Percentiles rank a stretch among this genome's conserved stretches.
Evolutionary conservation across 2,888 invertebrate genomes (phyloP).

Genomic region (Odontomyia ornata): DNA sequence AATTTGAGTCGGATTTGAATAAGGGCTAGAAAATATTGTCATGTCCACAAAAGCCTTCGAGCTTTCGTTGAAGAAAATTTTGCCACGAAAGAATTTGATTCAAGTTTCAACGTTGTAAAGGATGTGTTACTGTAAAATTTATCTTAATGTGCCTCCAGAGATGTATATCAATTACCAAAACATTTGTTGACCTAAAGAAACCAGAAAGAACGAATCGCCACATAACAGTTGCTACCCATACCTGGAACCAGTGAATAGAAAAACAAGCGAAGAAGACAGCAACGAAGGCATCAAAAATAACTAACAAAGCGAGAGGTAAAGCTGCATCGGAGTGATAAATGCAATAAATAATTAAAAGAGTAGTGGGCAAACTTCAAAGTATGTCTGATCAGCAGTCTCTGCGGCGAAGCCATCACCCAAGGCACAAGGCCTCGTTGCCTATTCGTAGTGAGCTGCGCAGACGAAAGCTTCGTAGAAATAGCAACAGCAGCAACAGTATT

Average conservation of each 20-base stretch:
- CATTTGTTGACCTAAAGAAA: slow-evolving; percentile 16
- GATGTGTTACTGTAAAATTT: slow-evolving; percentile 16
- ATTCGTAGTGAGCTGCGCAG: slow-evolving; percentile 21
- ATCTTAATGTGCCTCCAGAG: slow-evolving; percentile 10
- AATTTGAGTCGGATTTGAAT: slow-evolving; percentile 26
- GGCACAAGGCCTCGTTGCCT: neutral
- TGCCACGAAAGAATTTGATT: neutral
- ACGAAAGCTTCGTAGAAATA: slow-evolving; percentile 1
- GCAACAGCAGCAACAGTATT: slow-evolving; percentile 2
- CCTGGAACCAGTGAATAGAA: neutral
- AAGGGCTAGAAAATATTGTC: slow-evolving; percentile 6
- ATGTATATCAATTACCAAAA: neutral
- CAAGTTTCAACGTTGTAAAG: slow-evolving; percentile 4
- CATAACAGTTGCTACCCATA: neutral
- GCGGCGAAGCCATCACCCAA: slow-evolving; percentile 3
- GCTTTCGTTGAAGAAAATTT: neutral
- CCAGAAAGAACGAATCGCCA: neutral
- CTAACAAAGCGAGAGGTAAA: neutral
- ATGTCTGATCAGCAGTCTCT: slow-evolving; percentile 26
- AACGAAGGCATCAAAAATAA: neutral
- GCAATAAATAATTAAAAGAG: neutral
- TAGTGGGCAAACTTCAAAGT: too few species aligned
- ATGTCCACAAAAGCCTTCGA: slow-evolving; percentile 13
- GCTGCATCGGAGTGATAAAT: neutral
- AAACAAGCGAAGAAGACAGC: neutral